Evolutionary conservation across 1,140 invertebrate species (phyloP).

Genomic region (Micrasema longulum): DNA sequence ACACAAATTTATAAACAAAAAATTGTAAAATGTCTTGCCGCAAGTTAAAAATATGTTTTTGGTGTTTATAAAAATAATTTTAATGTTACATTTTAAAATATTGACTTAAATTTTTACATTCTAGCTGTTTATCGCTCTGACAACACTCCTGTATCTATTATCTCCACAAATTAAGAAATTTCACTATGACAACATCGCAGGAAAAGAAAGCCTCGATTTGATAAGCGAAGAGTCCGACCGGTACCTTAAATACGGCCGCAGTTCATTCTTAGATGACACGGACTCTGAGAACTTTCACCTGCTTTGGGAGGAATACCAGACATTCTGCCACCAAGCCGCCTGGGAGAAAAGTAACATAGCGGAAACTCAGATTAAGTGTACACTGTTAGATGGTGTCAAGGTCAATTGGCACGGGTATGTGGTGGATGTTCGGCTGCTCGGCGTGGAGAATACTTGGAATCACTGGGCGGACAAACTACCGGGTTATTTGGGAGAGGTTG

Average conservation of each 20-base stretch:
- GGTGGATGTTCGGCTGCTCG: conserved; percentile 73
- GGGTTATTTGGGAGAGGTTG: conserved; percentile 64
- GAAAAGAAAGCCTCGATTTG: conserved; percentile 46
- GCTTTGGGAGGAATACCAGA: conserved; percentile 78
- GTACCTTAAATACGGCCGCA: conserved; percentile 53
- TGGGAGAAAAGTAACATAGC: conserved; percentile 76
- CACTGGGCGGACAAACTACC: conserved; percentile 72
- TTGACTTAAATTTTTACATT: too few species aligned
- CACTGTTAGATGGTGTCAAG: conserved; percentile 73
- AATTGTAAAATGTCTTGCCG: too few species aligned
- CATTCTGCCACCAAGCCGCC: conserved; percentile 76
- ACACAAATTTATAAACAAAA: too few species aligned
- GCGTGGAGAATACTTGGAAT: conserved; percentile 73
- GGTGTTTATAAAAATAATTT: too few species aligned
- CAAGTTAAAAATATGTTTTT: too few species aligned
- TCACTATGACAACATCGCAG: conserved; percentile 48
- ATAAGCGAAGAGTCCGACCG: conserved; percentile 57
- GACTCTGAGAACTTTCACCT: conserved; percentile 57
- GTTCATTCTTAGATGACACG: conserved; percentile 42
- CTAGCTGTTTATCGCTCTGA: conserved; percentile 41
- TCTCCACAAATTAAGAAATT: conserved; percentile 49
- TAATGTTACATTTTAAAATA: too few species aligned
- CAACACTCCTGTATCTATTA: conserved; percentile 43
- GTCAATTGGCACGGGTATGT: conserved; percentile 82
- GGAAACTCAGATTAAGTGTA: conserved; percentile 76